Evolutionary conservation across 2,797 vertebrate genomes (phyloP).

Genomic region (Pseudopleuronectes americanus): DNA sequence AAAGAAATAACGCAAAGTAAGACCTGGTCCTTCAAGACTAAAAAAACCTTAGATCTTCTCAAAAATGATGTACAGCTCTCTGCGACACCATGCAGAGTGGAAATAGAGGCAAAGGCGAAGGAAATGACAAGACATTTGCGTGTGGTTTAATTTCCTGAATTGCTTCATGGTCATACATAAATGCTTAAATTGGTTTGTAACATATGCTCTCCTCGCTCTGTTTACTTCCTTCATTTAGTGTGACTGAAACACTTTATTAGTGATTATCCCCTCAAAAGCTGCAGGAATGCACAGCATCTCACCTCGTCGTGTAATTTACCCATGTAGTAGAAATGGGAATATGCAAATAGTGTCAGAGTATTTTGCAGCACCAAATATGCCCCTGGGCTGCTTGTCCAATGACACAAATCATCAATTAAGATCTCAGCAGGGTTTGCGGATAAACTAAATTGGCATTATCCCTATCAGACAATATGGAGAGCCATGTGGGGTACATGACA

Average conservation of each 20-base stretch:
- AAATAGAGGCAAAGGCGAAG: constrained; percentile 56
- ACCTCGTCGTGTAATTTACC: constrained; percentile 81
- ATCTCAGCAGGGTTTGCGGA: constrained; percentile 85
- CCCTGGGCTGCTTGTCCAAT: constrained; percentile 86
- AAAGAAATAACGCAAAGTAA: constrained; percentile 31
- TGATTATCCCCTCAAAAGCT: constrained; percentile 80
- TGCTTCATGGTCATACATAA: constrained; percentile 77
- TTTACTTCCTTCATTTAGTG: constrained; percentile 79
- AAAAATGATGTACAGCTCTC: constrained; percentile 36
- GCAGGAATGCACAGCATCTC: constrained; percentile 78
- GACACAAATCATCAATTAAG: constrained; percentile 90
- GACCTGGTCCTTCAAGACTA: constrained; percentile 24
- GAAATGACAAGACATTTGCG: constrained; percentile 72
- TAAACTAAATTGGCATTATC: constrained; percentile 84
- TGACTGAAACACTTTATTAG: constrained; percentile 82
- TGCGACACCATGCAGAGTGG: constrained; percentile 44
- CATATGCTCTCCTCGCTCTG: constrained; percentile 79
- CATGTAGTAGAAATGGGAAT: constrained; percentile 80
- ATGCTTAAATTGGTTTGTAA: constrained; percentile 79
- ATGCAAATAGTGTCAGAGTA: constrained; percentile 82
- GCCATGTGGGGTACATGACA: constrained; percentile 58
- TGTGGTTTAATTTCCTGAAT: constrained; percentile 76
- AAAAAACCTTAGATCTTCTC: constrained; percentile 5
- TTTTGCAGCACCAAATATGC: constrained; percentile 78
- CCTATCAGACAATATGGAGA: constrained; percentile 70